Percentiles rank a stretch among this genome's conserved stretches.
Evolutionary conservation across 2,888 invertebrate genomes (phyloP).

Genomic region (Monoplex corrugatus): DNA sequence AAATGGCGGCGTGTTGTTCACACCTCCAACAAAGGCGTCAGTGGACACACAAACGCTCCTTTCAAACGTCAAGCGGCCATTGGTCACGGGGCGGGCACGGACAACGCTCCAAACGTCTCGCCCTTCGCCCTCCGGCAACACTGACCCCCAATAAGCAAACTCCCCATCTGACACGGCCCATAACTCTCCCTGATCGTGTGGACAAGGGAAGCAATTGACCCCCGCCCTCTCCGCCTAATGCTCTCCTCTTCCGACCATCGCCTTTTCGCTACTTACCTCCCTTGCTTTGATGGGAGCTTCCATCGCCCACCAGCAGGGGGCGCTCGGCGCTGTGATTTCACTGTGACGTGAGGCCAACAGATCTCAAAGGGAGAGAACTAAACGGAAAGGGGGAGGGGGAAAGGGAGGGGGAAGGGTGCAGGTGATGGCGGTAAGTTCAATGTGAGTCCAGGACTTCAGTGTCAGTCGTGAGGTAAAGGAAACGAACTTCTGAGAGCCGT

Average conservation of each 20-base stretch:
- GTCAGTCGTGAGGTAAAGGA: neutral
- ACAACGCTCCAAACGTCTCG: neutral
- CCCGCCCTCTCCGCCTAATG: slow-evolving; percentile 41
- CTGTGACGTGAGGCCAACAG: neutral
- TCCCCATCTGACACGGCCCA: neutral
- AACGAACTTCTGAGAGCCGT: neutral
- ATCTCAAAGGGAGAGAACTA: neutral
- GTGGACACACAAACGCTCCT: neutral
- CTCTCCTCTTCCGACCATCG: neutral
- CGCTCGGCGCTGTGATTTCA: slow-evolving; percentile 21
- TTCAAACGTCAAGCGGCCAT: neutral
- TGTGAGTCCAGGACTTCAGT: neutral
- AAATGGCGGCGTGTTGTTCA: too few relatives aligned
- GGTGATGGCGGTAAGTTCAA: neutral
- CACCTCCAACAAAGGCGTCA: neutral
- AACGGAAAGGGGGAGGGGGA: neutral
- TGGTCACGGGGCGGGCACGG: neutral
- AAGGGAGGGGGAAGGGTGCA: neutral
- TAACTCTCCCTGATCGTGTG: slow-evolving; percentile 14
- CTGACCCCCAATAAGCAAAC: neutral
- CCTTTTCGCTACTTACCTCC: neutral
- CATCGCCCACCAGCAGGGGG: neutral
- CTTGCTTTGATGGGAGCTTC: slow-evolving; percentile 17
- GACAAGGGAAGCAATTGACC: slow-evolving; percentile 38
- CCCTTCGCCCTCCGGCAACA: neutral